phyloP scores from a whole-genome alignment of 1,140 invertebrate species.

The Drosophila malerkotliana region DNA sequence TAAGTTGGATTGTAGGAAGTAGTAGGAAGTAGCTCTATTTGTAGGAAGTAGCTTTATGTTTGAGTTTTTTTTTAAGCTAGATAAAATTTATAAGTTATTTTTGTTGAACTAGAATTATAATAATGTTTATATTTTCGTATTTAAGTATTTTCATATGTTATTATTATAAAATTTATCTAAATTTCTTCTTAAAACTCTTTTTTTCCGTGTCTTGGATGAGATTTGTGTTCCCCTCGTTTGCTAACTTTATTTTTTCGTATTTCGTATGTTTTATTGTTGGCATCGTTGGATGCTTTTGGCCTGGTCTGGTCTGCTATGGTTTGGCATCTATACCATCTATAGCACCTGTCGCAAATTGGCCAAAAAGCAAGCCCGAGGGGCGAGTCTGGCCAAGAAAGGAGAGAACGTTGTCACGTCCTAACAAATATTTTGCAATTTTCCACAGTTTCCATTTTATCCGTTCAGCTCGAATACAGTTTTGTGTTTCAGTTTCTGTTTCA shows the following conservation, averaged over 20 bases:
- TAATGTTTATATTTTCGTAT: background rate
- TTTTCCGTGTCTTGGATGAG: background rate
- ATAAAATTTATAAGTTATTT: too few species aligned
- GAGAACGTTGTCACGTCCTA: slow-evolving; percentile 56
- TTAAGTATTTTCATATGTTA: background rate
- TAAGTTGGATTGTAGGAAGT: too few species aligned
- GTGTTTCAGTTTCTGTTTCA: background rate
- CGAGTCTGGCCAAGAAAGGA: too few species aligned
- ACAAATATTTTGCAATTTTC: slow-evolving; percentile 63
- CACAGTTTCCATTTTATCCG: slow-evolving; percentile 14
- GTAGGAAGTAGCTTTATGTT: background rate
- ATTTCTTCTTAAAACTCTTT: background rate
- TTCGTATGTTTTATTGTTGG: slow-evolving; percentile 37
- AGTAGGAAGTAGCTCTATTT: too few species aligned
- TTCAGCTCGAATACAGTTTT: background rate
- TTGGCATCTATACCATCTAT: slow-evolving; percentile 11
- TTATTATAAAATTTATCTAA: background rate
- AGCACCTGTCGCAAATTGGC: slow-evolving; percentile 64
- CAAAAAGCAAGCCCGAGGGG: background rate
- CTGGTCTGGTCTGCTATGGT: too few species aligned
- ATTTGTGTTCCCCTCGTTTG: background rate
- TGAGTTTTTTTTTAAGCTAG: background rate
- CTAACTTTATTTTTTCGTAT: slow-evolving; percentile 12
- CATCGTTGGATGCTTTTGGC: slow-evolving; percentile 9
- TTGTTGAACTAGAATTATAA: background rate